Evolutionary conservation across 2,888 invertebrate genomes (phyloP).

Genomic region (Lasioglossum oenotherae): DNA sequence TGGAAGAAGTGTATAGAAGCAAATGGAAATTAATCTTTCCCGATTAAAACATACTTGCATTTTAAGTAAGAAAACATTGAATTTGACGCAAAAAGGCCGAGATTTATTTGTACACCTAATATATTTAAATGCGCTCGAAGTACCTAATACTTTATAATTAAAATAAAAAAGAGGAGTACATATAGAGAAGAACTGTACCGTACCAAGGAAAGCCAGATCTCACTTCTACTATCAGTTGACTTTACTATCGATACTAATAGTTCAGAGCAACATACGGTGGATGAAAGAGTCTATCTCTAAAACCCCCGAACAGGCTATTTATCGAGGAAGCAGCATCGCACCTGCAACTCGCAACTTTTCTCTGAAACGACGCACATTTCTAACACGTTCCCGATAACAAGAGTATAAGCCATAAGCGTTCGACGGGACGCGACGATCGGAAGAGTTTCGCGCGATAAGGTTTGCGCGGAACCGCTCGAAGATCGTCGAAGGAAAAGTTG

Average conservation of each 20-base stretch:
- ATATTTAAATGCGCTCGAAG: not conserved
- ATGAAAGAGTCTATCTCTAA: not conserved
- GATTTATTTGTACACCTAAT: not conserved
- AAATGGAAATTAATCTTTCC: too few relatives aligned
- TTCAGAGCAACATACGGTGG: not conserved
- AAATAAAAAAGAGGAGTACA: not conserved
- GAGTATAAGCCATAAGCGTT: slow-evolving; percentile 21
- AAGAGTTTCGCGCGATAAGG: slow-evolving; percentile 39
- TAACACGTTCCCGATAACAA: not conserved
- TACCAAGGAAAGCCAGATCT: too few relatives aligned
- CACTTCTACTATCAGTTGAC: not conserved
- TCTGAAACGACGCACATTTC: too few relatives aligned
- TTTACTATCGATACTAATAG: not conserved
- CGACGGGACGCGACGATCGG: not conserved
- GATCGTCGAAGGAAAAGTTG: slow-evolving; percentile 51
- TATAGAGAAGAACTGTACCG: too few relatives aligned
- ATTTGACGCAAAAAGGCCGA: too few relatives aligned
- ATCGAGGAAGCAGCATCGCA: not conserved
- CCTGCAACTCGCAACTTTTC: not conserved
- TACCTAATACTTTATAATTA: not conserved
- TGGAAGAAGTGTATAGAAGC: too few relatives aligned
- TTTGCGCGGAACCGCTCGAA: slow-evolving; percentile 8
- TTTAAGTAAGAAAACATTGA: too few relatives aligned
- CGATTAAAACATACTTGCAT: too few relatives aligned
- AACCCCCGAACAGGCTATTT: not conserved